A percentile compares a stretch with the other conserved stretches of the same genome.
Conservation (phyloP, 2,888 invertebrate species). For the Sinopyrophorus schimmeli region DNA sequence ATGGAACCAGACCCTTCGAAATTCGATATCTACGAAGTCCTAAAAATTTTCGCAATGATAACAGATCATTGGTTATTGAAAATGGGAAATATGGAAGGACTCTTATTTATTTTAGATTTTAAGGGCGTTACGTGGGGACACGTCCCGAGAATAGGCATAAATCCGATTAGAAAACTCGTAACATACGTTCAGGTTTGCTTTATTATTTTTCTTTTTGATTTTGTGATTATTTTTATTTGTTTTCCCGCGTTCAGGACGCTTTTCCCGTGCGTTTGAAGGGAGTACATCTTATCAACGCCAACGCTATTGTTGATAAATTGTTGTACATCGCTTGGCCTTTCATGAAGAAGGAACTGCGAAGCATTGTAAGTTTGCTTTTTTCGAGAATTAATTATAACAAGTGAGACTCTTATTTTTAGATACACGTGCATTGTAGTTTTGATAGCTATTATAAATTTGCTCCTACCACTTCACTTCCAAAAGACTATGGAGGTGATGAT, state of each 20-base stretch:
- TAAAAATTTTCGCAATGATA: constrained; percentile 4
- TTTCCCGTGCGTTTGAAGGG: constrained; percentile 18
- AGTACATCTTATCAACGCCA: constrained; percentile 13
- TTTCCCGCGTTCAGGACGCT: constrained; percentile 12
- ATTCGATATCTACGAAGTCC: constrained; percentile 4
- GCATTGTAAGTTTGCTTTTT: constrained; percentile 8
- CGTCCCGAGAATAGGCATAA: constrained; percentile 5
- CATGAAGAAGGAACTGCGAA: constrained; percentile 14
- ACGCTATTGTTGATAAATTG: constrained; percentile 7
- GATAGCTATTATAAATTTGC: constrained; percentile 7
- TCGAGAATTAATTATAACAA: background rate
- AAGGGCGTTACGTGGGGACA: constrained; percentile 13
- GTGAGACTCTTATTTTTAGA: background rate
- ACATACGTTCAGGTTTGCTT: constrained; percentile 16
- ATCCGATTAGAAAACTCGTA: constrained; percentile 4
- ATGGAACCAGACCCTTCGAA: constrained; percentile 1
- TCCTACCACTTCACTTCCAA: background rate
- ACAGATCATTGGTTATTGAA: background rate
- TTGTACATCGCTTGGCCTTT: constrained; percentile 11
- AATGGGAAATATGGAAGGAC: constrained; percentile 10
- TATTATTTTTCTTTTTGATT: background rate
- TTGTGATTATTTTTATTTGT: background rate
- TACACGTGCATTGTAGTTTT: constrained; percentile 5
- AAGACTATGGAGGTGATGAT: constrained; percentile 12
- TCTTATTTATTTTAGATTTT: constrained; percentile 12